Evolutionary conservation across 2,113 vertebrate species (phyloP), one percentile per base, ranked within the genome.

Genomic region (Erythrocebus patas): DNA sequence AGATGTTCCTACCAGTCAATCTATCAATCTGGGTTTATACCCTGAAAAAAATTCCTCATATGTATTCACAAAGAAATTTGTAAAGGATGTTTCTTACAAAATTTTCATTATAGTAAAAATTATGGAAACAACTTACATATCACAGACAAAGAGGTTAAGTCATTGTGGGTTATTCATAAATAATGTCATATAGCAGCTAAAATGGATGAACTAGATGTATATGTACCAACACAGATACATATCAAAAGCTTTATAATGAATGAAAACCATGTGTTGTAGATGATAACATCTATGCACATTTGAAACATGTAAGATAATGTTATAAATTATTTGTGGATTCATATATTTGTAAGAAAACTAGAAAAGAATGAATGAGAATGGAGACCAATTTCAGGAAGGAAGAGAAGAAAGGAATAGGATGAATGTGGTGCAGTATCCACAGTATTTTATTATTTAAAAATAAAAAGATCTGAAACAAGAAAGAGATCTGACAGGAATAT

Each of bases 391-490:
- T 70, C n/a, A 76, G 20, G 23, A 84, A 1, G 32, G 3, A 61
- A 57, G 14, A 90, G 4, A 93, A 81, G 3, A 27, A 82, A 91
- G 25, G 9, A 43, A 81, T 59, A 76, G 8, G 13, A 55, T 76
- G 72, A 84, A 14, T 85, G 78, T 89, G 61, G 23, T 43, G 18
- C 11, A 79, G 0, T 66, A 52, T 75, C 7, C 6, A n/a, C 13
- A 94, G 35, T 23, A 50, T 50, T n/a, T 96, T 86, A 50, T 81
- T 82, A 52, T 83, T 93, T 84, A 87, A 96, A 95, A 90, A 70
- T 35, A 52, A 78, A 91, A 64, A 76, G 5, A 64, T 55, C 12
- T 75, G 7, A 90, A 87, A 86, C 8, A 88, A 48, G 72, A 55
- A 68, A 88, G 12, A 90, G 3, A 75, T 40, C 23, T 50, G 27